Percentiles rank a stretch among this genome's conserved stretches.
Evolutionary conservation across 2,113 vertebrate species (phyloP).

Genomic region (Zapornia atra): DNA sequence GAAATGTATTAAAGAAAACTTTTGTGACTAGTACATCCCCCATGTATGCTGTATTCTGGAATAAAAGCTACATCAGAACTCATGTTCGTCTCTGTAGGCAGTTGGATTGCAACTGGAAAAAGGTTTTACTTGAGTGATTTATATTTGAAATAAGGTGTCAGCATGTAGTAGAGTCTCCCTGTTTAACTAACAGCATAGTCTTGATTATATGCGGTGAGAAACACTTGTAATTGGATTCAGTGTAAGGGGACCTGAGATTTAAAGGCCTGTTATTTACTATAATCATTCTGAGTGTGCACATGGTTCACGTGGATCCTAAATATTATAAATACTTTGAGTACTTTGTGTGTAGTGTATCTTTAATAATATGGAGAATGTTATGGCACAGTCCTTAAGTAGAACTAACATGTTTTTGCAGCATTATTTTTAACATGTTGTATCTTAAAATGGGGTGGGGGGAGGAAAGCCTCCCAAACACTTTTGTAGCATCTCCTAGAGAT

Average conservation of each 20-base stretch:
- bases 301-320: neutral
- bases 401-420: neutral
- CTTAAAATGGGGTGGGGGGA: neutral
- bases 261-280: neutral
- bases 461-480: neutral
- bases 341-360: neutral
- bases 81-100: neutral
- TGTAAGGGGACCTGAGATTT: neutral
- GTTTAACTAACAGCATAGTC: neutral
- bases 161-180: neutral
- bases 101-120: neutral
- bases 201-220: neutral
- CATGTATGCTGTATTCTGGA: neutral
- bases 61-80: neutral
- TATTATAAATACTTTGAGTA: neutral
- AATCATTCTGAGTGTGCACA: neutral
- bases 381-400: neutral
- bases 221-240: neutral
- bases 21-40: neutral
- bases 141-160: neutral
- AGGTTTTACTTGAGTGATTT: accelerated
- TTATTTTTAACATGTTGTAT: neutral
- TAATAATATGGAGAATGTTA: neutral
- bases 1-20: neutral
- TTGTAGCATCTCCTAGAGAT: neutral